These are phyloP conservation scores for Conomelus anceps DNA, from an alignment of 2,888 invertebrate genomes.

Conservation along the genomic window DNA sequence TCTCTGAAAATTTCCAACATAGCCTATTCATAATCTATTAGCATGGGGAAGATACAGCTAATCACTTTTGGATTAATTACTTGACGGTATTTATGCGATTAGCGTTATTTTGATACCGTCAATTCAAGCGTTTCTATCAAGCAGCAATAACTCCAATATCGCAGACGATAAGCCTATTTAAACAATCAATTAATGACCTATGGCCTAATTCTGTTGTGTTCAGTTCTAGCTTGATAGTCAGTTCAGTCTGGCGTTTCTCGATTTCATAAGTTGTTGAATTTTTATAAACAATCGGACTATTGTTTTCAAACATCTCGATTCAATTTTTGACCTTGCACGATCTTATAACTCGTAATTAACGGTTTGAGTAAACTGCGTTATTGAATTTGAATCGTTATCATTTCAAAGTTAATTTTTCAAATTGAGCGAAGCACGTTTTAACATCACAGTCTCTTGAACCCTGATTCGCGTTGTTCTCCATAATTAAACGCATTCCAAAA, in stretches of 20 bases:
- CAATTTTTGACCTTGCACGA: not conserved
- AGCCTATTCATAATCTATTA: too few relatives aligned
- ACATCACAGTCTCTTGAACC: too few relatives aligned
- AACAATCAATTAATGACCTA: not conserved
- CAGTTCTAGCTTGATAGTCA: not conserved
- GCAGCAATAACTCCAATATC: too few relatives aligned
- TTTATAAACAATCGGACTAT: not conserved
- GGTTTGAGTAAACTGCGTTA: not conserved
- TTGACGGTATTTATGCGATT: not conserved
- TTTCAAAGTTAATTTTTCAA: too few relatives aligned
- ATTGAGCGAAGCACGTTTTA: too few relatives aligned
- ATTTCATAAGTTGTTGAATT: not conserved
- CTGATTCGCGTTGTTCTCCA: too few relatives aligned
- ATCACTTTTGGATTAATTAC: not conserved
- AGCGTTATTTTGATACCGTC: not conserved
- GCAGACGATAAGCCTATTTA: not conserved
- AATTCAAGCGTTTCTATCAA: not conserved
- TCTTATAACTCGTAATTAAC: not conserved
- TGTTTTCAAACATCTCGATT: not conserved
- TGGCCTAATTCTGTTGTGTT: not conserved
- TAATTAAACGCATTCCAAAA: too few relatives aligned
- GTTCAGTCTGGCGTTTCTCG: not conserved
- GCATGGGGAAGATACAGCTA: not conserved
- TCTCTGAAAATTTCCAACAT: too few relatives aligned
- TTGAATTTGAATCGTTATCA: not conserved